Evolutionary conservation across 2,888 invertebrate species (phyloP), one percentile per base, ranked within the genome.

Genomic region (Pollenia angustigena): DNA sequence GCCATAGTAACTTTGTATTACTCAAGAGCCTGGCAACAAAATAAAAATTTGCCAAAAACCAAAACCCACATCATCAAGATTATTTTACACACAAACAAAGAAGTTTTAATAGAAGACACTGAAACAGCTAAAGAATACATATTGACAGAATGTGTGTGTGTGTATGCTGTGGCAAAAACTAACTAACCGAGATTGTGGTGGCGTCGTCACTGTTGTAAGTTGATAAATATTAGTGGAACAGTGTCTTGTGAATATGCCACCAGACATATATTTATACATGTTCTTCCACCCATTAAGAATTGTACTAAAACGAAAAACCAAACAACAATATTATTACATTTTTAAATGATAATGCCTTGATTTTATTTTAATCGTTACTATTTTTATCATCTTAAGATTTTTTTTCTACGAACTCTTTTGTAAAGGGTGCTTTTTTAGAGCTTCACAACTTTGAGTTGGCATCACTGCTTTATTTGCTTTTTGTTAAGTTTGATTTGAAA

Each of bases 1-100:
- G 56, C 11, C 54, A 64, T 23, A 62, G 58, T 32, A 54, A 71
- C 32, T 32, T 71, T 71, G 71, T 46, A 56, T 54, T 72, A 44
- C 71, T 81, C 68, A 46, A 81, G 60, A 64, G 60, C 50, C 50
- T 81, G 48, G 69, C 68, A 82, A 62, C 32, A 68, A 32, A 80
- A 16, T 14, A 66, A 16, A 69, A 71, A 46, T 14, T 75, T 75
- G 16, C 48, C 54, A 46, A 68, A 68, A 75, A 68, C 3, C 9
- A 50, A 64, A 58, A 66, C 52, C 74, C 74, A 48, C 64, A 64
- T 52, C 64, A 64, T 52, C n/a, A 62, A 62, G 50, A 71, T 80
- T 23, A 71, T 71, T 71, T 80, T 68, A 56, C 81, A 56, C 14
- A 50, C 64, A 66, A 66, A 66, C 81, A 81, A 75, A 74, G 74